Evolutionary conservation across 2,888 invertebrate genomes (phyloP).

Genomic region (Cheilosia vulpina): DNA sequence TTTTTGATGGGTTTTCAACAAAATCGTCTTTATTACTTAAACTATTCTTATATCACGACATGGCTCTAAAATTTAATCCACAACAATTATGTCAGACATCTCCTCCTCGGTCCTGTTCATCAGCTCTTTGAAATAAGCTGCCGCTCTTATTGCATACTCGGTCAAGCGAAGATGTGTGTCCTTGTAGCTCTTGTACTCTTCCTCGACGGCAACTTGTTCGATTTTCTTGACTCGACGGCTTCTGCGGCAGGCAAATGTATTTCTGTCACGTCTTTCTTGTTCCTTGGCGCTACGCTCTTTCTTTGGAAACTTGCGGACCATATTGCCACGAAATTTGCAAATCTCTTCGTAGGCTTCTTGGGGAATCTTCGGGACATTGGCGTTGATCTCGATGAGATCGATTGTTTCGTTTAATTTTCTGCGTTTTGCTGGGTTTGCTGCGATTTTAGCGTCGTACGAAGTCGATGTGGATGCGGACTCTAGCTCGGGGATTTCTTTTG

Average conservation of each 20-base stretch:
- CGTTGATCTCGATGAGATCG: constrained; percentile 36
- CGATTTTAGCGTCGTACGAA: neutral
- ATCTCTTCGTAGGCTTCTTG: constrained; percentile 44
- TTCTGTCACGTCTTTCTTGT: constrained; percentile 81
- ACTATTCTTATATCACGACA: neutral
- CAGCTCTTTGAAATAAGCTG: constrained; percentile 79
- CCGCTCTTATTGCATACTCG: constrained; percentile 78
- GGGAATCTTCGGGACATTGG: constrained; percentile 31
- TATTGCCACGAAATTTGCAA: constrained; percentile 79
- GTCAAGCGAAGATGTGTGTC: constrained; percentile 77
- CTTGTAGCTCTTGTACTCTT: constrained; percentile 79
- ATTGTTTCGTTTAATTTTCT: neutral
- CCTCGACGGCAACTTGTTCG: constrained; percentile 79
- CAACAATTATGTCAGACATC: constrained; percentile 70
- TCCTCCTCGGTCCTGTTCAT: constrained; percentile 68
- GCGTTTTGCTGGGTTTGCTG: neutral
- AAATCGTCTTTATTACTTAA: too few species aligned
- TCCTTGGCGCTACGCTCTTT: constrained; percentile 80
- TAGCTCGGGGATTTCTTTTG: neutral
- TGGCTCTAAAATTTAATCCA: constrained; percentile 55
- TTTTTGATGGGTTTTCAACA: too few species aligned
- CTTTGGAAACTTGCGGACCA: constrained; percentile 81
- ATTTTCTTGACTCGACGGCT: constrained; percentile 81
- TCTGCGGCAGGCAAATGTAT: constrained; percentile 81
- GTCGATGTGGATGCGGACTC: neutral